Conservation (phyloP, 53 echinoderm and acorn worm species). For the Holothuria leucospilota region DNA sequence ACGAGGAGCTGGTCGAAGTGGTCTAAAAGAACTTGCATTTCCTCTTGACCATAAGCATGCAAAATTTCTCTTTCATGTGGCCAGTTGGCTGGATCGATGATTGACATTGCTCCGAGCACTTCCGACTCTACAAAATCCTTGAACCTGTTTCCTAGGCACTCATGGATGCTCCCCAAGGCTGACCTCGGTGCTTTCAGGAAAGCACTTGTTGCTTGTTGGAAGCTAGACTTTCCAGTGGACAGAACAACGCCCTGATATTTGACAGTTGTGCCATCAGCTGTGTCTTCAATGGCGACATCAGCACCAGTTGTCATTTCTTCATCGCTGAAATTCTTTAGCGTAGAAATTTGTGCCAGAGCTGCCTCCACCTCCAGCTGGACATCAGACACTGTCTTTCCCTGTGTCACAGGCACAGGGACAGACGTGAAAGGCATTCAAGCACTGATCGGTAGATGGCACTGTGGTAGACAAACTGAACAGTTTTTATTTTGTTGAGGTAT, state of each 20-base stretch:
- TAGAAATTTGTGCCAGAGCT: not conserved
- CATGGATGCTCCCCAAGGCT: not conserved
- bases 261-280: no score
- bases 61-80: conserved; percentile 18
- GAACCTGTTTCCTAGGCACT: conserved; percentile 7
- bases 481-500: not conserved
- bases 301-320: no score
- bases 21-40: not conserved
- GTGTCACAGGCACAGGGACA: not conserved
- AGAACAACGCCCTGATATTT: no score
- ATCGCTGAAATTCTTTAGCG: no score
- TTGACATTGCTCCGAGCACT: not conserved
- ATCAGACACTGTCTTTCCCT: not conserved
- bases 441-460: not conserved
- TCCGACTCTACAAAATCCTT: not conserved
- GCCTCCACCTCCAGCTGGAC: not conserved
- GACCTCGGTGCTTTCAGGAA: not conserved
- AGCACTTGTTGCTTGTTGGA: no score
- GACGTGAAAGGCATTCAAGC: not conserved
- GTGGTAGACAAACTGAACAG: not conserved
- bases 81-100: conserved; percentile 29
- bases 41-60: conserved; percentile 9
- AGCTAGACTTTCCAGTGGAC: no score
- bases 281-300: no score
- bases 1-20: conserved; percentile 34